phyloP scores from a whole-genome alignment of 2,888 invertebrate species.

The Acronicta alni region DNA sequence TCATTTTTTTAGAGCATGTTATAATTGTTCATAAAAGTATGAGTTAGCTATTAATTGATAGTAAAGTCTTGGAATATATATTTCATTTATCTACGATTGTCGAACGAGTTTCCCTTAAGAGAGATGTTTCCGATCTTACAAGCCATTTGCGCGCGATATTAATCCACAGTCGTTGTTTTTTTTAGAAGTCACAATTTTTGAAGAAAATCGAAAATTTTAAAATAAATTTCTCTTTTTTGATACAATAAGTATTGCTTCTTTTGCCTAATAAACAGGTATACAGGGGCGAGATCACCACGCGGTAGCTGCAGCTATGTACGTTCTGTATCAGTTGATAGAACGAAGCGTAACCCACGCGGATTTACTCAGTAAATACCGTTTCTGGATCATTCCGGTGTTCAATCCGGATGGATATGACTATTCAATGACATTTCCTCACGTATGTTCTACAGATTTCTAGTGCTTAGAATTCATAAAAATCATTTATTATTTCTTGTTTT shows the following conservation, averaged over 20 bases:
- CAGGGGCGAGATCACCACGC: constrained; percentile 85
- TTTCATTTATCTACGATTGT: too few relatives aligned
- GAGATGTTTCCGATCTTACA: too few relatives aligned
- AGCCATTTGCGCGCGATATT: too few relatives aligned
- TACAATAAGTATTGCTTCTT: not conserved
- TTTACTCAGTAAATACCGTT: constrained; percentile 77
- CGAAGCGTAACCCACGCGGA: constrained; percentile 75
- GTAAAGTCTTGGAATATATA: too few relatives aligned
- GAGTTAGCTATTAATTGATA: not conserved
- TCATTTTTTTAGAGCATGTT: not conserved
- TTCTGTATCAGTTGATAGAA: constrained; percentile 81
- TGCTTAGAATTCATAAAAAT: not conserved
- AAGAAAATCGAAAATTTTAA: too few relatives aligned
- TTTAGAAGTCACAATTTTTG: too few relatives aligned
- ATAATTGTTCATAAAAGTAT: not conserved
- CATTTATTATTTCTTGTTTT: too few relatives aligned
- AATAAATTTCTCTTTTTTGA: not conserved
- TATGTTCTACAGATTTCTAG: constrained; percentile 54
- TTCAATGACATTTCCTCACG: constrained; percentile 83
- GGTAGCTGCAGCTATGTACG: constrained; percentile 81
- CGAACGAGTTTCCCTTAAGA: too few relatives aligned
- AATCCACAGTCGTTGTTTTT: too few relatives aligned
- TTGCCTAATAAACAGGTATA: constrained; percentile 69
- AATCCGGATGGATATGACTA: constrained; percentile 86
- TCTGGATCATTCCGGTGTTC: constrained; percentile 84